A percentile compares a stretch with the other conserved stretches of the same genome.
Conservation (phyloP, 1,140 invertebrate genomes). For the Platorchestia sp. region DNA sequence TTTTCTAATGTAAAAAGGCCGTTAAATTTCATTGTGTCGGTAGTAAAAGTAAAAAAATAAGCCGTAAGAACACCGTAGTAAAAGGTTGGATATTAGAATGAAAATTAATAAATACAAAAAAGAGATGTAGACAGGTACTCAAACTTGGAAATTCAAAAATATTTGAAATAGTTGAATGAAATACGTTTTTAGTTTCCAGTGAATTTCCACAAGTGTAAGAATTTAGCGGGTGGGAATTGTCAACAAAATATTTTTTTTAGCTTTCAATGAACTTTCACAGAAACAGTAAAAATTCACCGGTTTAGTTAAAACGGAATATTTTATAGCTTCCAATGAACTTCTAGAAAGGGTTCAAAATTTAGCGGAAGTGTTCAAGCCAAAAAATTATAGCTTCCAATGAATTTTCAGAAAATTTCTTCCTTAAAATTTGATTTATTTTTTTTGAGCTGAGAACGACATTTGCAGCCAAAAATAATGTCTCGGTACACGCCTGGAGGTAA, state of each 20-base stretch:
- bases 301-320: too few relatives aligned
- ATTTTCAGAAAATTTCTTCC: background rate
- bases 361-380: too few relatives aligned
- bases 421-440: background rate
- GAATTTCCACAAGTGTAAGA: background rate
- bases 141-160: background rate
- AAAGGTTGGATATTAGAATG: background rate
- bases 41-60: background rate
- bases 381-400: too few relatives aligned
- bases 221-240: too few relatives aligned
- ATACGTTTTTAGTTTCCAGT: background rate
- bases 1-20: background rate
- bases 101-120: background rate
- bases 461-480: background rate
- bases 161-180: background rate
- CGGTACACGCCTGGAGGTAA: background rate
- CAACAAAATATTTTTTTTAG: too few relatives aligned
- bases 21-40: background rate
- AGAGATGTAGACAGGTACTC: background rate
- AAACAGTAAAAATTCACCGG: too few relatives aligned
- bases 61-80: background rate
- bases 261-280: too few relatives aligned
- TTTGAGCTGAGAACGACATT: background rate
- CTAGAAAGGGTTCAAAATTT: too few relatives aligned
- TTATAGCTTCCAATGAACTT: too few relatives aligned